Evolutionary conservation across 2,888 invertebrate genomes (phyloP).

Genomic region (Girardia tigrina): DNA sequence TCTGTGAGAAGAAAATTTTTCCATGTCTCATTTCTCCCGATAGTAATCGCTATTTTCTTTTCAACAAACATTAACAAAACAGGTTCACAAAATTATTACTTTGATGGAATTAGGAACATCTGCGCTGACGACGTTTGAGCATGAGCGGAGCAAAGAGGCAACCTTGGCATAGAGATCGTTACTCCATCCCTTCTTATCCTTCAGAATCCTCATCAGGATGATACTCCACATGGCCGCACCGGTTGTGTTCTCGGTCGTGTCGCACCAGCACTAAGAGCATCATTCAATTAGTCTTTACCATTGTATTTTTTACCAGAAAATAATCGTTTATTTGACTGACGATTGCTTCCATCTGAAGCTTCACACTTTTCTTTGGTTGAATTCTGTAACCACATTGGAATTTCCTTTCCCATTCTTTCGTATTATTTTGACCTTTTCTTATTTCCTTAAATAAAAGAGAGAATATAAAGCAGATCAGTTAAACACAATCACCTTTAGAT

Average conservation of each 20-base stretch:
- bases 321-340: slow-evolving; percentile 28
- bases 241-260: slow-evolving; percentile 28
- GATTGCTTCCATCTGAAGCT: slow-evolving; percentile 29
- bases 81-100: no score
- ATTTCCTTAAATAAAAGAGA: no score
- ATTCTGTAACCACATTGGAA: slow-evolving; percentile 32
- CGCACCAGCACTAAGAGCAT: slow-evolving; percentile 31
- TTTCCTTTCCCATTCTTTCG: slow-evolving; percentile 35
- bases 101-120: slow-evolving; percentile 58
- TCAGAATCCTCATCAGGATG: slow-evolving; percentile 8
- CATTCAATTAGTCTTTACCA: background rate
- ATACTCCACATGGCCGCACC: slow-evolving; percentile 29
- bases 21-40: no score
- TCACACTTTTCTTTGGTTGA: slow-evolving; percentile 25
- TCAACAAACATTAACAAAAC: no score
- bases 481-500: no score
- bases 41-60: no score
- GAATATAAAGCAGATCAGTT: no score
- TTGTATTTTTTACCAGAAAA: slow-evolving; percentile 6
- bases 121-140: slow-evolving; percentile 61
- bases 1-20: background rate
- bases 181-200: slow-evolving; percentile 50
- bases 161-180: slow-evolving; percentile 61
- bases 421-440: no score
- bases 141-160: slow-evolving; percentile 59